These are phyloP conservation scores for Epinotia bilunana DNA, from an alignment of 2,888 invertebrate genomes.

Conservation along the genomic window DNA sequence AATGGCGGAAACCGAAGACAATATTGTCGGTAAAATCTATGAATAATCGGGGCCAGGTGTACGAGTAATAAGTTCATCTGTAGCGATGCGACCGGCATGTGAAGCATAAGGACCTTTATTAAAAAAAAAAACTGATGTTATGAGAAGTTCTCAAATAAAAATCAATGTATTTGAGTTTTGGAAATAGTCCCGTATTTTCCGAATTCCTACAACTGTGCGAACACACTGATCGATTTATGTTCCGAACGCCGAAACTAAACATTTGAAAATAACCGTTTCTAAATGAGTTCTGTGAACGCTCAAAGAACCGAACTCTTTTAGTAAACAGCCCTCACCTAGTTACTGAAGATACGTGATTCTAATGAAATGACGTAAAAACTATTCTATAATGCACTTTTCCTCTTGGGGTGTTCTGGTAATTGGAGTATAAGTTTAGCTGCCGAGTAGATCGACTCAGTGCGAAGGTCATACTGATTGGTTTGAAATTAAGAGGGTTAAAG, in stretches of 20 bases:
- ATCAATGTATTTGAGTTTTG: background rate
- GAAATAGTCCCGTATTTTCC: background rate
- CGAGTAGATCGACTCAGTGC: background rate
- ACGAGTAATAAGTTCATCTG: too few relatives aligned
- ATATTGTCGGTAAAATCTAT: too few relatives aligned
- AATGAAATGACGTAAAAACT: slow-evolving; percentile 24
- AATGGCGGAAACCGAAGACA: too few relatives aligned
- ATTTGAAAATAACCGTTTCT: background rate
- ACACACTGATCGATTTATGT: slow-evolving; percentile 23
- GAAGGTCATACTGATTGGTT: background rate
- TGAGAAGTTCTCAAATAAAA: too few relatives aligned
- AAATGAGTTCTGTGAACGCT: slow-evolving; percentile 26
- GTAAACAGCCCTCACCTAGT: slow-evolving; percentile 35
- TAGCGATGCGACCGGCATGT: too few relatives aligned
- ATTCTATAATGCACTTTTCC: slow-evolving; percentile 14
- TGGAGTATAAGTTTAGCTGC: background rate
- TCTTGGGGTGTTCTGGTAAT: background rate
- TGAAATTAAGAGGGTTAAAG: background rate
- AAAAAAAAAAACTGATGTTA: too few relatives aligned
- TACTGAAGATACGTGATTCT: slow-evolving; percentile 9
- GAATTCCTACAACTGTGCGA: background rate
- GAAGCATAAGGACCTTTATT: too few relatives aligned
- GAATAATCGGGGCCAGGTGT: too few relatives aligned
- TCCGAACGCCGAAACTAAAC: background rate
- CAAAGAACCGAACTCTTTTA: slow-evolving; percentile 14